Evolutionary conservation across 2,797 vertebrate genomes (phyloP).

Genomic region (Spinibarbus caldwelli): DNA sequence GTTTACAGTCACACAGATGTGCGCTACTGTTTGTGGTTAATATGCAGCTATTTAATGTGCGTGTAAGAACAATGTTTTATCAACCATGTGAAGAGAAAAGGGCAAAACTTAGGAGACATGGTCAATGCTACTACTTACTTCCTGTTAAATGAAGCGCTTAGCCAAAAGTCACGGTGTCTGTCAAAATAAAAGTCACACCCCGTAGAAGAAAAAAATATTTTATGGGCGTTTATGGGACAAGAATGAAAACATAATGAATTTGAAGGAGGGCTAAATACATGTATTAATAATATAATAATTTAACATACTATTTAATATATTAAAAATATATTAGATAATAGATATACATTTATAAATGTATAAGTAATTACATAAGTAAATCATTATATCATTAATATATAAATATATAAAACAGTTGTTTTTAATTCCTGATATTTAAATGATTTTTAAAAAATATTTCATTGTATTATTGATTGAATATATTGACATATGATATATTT

Average conservation of each 20-base stretch:
- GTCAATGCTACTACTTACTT: not conserved
- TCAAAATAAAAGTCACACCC: conserved; percentile 35
- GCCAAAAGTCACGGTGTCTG: not conserved
- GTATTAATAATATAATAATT: too few relatives aligned
- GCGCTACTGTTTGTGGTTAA: too few relatives aligned
- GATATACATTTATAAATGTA: too few relatives aligned
- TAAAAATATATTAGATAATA: too few relatives aligned
- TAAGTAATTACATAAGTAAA: too few relatives aligned
- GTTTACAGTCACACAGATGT: not conserved
- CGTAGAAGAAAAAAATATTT: too few relatives aligned
- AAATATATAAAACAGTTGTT: too few relatives aligned
- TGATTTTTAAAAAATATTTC: not conserved
- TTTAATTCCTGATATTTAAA: not conserved
- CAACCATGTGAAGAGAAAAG: too few relatives aligned
- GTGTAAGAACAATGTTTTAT: not conserved
- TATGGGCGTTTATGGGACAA: too few relatives aligned
- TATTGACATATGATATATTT: not conserved
- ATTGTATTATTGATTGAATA: not conserved
- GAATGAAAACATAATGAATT: not conserved
- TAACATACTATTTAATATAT: too few relatives aligned
- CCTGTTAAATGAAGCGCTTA: not conserved
- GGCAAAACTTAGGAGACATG: not conserved
- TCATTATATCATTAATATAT: too few relatives aligned
- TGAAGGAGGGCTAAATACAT: too few relatives aligned
- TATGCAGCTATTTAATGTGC: not conserved